Base-by-base conservation (phyloP, 37 sponge, comb jelly and placozoan genomes). In the Beroe ovata region DNA sequence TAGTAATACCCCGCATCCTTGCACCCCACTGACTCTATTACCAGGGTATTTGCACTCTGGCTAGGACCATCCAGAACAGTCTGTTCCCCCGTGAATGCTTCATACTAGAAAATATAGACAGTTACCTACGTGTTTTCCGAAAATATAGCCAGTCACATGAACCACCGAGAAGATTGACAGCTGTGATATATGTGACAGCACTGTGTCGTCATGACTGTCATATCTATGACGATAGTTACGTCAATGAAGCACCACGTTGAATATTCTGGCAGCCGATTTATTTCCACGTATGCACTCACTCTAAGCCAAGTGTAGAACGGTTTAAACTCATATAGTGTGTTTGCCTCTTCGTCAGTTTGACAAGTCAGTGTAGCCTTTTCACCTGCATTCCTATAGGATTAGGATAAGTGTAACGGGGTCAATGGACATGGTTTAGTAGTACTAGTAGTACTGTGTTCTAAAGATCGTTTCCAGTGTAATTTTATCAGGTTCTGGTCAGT, bases 341-440 rank as follows among this genome's bases (percentile, higher is more conserved):
- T n/a, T 2, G 47, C 84, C 1, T 77, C 84, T 36, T 77, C 84
- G 22, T 40, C 22, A 23, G 84, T 77, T 23, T 77, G 84, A 36
- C 84, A 77, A 4, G 84, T 77, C 84, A 77, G 16, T 1, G 54
- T 77, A n/a, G 41, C 84, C 4, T 29, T 3, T 25, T 77, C 84
- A 36, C 84, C 84, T 25, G 35, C 22, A 19, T 77, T 77, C 21
- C 84, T 77, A 25, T 23, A 19, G 69, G n/a, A 62, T 62, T 16
- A 62, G 3, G 63, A 28, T n/a, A n/a, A n/a, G n/a, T n/a, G n/a
- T n/a, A n/a, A n/a, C n/a, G n/a, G n/a, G n/a, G n/a, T n/a, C n/a
- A n/a, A n/a, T n/a, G n/a, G n/a, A n/a, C n/a, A n/a, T n/a, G n/a
- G n/a, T n/a, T n/a, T n/a, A n/a, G n/a, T n/a, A n/a, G n/a, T n/a